Evolutionary conservation across 1,140 invertebrate genomes (phyloP), one percentile per base, ranked within the genome.

Genomic region (Magallana ariakensis): DNA sequence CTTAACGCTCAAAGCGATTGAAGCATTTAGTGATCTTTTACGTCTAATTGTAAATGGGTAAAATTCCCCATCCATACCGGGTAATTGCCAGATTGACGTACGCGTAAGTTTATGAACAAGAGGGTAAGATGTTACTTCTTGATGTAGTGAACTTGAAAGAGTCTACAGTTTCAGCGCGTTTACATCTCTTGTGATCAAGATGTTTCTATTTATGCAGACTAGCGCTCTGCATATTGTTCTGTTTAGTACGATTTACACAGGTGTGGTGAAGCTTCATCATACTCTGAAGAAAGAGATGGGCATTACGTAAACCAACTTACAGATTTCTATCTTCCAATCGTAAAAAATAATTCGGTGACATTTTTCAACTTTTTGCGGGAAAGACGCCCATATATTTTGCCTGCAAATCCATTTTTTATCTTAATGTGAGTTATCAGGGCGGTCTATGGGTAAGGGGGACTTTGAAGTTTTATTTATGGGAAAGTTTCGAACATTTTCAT

Each of bases 351-450:
- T 70, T 70, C 66, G 66, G 66, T 70, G 66, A 70, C 66, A 70
- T 22, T 26, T 70, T 70, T 70, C 66, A 22, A 70, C 19, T 70
- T 70, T 70, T 70, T 26, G 66, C 66, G 19, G 66, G 33, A 60
- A 70, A 70, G 66, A 70, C 66, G 66, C 66, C 66, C 66, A 70
- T 70, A 70, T 70, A 70, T 70, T 70, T 70, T 70, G 66, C 66
- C 33, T 26, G 66, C 19, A 70, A 70, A 70, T 70, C 66, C 19
- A 70, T 70, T 70, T 70, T 70, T 70, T 70, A 70, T 70, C 66
- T 70, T 70, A 70, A 70, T 70, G 66, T 70, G 66, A 70, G 66
- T 33, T 70, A 70, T 70, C 66, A 26, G 66, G 66, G 66, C 66
- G 66, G 66, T 70, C 66, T 70, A 70, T 70, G 66, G 66, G 66